Evolutionary conservation across 2,113 vertebrate species (phyloP).

Genomic region (Phaethon lepturus): DNA sequence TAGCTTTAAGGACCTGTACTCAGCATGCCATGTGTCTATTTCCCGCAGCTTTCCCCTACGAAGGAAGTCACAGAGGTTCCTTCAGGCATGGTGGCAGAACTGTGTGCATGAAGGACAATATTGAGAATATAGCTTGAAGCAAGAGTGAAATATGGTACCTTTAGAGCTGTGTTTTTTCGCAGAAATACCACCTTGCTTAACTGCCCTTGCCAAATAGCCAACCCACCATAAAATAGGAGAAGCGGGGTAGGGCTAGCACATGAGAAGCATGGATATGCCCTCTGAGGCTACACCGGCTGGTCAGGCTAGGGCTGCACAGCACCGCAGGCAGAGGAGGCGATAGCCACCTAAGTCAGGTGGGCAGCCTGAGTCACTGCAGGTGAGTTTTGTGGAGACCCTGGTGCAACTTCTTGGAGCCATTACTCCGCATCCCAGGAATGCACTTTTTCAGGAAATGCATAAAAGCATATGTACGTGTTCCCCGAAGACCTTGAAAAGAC

Average conservation of each 20-base stretch:
- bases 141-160: not conserved
- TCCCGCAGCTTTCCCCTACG: not conserved
- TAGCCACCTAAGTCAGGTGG: not conserved
- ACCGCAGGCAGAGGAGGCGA: rapidly evolving
- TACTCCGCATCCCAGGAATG: not conserved
- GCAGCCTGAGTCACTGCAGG: not conserved
- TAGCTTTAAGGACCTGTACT: not conserved
- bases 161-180: not conserved
- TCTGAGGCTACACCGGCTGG: rapidly evolving
- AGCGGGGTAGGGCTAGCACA: not conserved
- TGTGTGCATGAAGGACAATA: not conserved
- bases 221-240: not conserved
- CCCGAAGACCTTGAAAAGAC: not conserved
- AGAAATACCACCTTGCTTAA: not conserved
- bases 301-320: not conserved
- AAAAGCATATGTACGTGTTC: rapidly evolving
- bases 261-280: too few relatives aligned
- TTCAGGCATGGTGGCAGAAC: not conserved
- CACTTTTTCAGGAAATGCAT: not conserved
- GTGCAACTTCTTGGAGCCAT: not conserved
- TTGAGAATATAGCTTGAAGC: not conserved
- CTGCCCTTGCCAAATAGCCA: not conserved
- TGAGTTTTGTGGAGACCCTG: not conserved
- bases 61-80: not conserved
- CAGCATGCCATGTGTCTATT: not conserved